phyloP scores from a whole-genome alignment of 1,140 invertebrate genomes.

The Pygmarrhopalites habei region DNA sequence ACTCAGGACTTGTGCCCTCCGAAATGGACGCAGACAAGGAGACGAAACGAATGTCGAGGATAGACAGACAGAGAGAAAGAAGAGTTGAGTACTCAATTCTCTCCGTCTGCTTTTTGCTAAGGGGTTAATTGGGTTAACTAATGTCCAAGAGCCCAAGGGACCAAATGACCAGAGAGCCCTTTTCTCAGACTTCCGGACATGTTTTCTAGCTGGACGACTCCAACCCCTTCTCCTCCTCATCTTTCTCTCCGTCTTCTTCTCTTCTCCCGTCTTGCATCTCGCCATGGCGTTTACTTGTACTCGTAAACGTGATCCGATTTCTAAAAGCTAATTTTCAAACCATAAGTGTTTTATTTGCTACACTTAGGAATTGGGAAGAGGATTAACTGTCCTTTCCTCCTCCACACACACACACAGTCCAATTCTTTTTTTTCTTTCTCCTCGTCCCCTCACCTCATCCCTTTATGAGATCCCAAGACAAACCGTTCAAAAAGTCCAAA shows the following conservation, averaged over 20 bases:
- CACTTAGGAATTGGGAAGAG: not conserved
- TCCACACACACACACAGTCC: too few relatives aligned
- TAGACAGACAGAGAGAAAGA: not conserved
- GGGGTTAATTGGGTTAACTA: slow-evolving; percentile 19
- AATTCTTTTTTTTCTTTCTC: too few relatives aligned
- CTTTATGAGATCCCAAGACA: too few relatives aligned
- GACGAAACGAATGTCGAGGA: too few relatives aligned
- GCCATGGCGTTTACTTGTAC: not conserved
- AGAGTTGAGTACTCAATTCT: not conserved
- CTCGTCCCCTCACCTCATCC: too few relatives aligned
- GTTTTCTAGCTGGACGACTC: slow-evolving; percentile 1
- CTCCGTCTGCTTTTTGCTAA: not conserved
- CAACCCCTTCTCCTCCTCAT: not conserved
- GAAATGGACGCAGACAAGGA: too few relatives aligned
- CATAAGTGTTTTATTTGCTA: slow-evolving; percentile 8
- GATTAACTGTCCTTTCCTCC: too few relatives aligned
- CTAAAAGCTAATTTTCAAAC: not conserved
- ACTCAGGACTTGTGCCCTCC: too few relatives aligned
- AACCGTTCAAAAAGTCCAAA: too few relatives aligned
- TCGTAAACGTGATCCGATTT: slow-evolving; percentile 5
- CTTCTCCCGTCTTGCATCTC: not conserved
- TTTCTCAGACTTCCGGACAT: slow-evolving; percentile 7
- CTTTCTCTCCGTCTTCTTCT: not conserved
- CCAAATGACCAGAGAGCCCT: slow-evolving; percentile 6
- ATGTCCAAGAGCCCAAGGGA: slow-evolving; percentile 11